Base-by-base conservation (phyloP, 1,140 invertebrate genomes). In the Maniola jurtina region DNA sequence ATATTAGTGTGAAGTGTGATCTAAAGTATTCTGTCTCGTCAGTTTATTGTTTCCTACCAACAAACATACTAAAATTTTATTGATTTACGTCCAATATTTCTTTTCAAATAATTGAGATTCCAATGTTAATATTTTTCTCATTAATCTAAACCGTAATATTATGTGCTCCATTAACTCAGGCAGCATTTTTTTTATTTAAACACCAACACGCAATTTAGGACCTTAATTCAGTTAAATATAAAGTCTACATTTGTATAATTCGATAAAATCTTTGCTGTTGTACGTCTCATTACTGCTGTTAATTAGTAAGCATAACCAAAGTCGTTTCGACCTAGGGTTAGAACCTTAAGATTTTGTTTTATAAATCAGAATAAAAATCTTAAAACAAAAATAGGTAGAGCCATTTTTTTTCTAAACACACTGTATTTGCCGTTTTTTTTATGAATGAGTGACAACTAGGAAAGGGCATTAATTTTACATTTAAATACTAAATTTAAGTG, bases 241-340 rank as follows among this genome's bases (percentile, higher is more conserved):
- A 34, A 55, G 52, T 55, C 16, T 55, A 55, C 3, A 55, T 55
- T 55, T 9, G 25, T 34, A 55, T 34, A 55, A n/a, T 25, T 11
- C 8, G 33, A 55, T 13, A 5, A 34, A 55, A 55, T 55, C 25
- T 55, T 55, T 16, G 25, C 52, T 55, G 48, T 8, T 52, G 52
- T 56, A 66, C 57, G 13, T 64, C 62, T 71, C 50, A 71, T 66
- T 64, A 71, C 59, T 33, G 61, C 25, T 66, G 69, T 71, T 67
- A 71, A 71, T 67, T 71, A 71, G 60, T 71, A 66, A 71, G 64
- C 69, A 71, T 52, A 64, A 66, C 64, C 61, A 59, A 71, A 71
- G 69, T 61, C 61, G 61, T 64, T 67, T 56, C 61, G 42, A 38
- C 38, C 38, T 38, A 45, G 42, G 42, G 42, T 45, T 45, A 11